Evolutionary conservation across 2,797 vertebrate species (phyloP).

Genomic region (Acipenser oxyrinchus): DNA sequence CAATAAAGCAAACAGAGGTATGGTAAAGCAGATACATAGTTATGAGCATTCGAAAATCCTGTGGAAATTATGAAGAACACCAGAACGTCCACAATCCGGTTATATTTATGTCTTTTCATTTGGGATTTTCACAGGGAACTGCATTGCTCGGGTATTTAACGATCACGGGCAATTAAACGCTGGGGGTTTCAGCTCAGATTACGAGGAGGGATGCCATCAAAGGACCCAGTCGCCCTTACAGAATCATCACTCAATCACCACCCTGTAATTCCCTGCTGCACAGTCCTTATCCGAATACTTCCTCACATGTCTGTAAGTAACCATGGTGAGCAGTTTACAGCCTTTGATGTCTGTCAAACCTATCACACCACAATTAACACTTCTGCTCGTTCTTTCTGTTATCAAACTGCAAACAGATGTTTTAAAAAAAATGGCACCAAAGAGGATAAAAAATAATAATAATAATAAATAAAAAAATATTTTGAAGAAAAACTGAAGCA

Average conservation of each 20-base stretch:
- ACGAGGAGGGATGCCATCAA: conserved; percentile 18
- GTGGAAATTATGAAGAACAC: no score
- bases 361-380: background rate
- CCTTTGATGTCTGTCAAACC: background rate
- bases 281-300: conserved; percentile 26
- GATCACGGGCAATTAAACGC: conserved; percentile 25
- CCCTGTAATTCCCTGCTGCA: conserved; percentile 25
- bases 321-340: background rate
- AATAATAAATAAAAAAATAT: no score
- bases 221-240: conserved; percentile 11
- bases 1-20: no score
- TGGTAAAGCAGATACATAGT: no score
- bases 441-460: background rate
- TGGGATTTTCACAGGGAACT: conserved; percentile 20
- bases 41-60: no score
- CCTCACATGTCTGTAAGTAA: conserved; percentile 24
- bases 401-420: background rate
- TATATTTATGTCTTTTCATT: background rate
- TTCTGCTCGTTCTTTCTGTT: background rate
- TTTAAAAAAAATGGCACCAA: no score
- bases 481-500: no score
- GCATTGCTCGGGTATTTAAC: conserved; percentile 22
- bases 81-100: no score
- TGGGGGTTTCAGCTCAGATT: conserved; percentile 33
- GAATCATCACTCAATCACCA: conserved; percentile 11